phyloP scores from a whole-genome alignment of 2,797 vertebrate species.

The Sylvilagus floridanus region DNA sequence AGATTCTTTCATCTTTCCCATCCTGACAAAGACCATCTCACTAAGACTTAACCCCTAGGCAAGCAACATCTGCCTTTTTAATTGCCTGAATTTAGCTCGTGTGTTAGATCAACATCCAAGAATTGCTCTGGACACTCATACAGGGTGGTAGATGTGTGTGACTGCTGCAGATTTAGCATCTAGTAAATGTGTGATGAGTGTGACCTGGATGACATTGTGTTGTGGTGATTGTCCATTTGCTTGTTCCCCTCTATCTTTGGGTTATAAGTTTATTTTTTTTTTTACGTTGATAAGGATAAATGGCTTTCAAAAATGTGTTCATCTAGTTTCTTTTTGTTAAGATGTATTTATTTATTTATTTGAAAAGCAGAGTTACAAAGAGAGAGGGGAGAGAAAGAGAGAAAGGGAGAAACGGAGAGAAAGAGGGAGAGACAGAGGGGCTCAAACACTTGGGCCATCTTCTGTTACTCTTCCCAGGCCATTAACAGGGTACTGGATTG shows the following conservation, averaged over 20 bases:
- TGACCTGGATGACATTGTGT: background rate
- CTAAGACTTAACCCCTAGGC: background rate
- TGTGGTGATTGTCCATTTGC: slow-evolving; percentile 10
- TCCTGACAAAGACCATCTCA: background rate
- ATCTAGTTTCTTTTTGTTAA: no score
- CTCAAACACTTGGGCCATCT: no score
- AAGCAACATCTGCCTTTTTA: background rate
- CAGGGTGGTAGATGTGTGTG: background rate
- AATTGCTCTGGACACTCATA: background rate
- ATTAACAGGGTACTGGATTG: no score
- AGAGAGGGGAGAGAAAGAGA: no score
- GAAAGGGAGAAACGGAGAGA: no score
- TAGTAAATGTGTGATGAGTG: background rate
- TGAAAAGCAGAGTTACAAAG: no score
- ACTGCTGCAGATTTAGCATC: background rate
- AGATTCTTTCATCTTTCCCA: accelerated
- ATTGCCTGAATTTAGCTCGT: background rate
- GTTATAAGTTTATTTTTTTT: background rate
- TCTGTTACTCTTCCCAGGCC: no score
- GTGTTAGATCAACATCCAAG: background rate
- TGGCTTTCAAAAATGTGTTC: no score
- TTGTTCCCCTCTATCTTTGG: background rate
- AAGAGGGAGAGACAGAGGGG: no score
- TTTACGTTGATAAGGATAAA: no score
- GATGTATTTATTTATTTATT: no score